A percentile compares a stretch with the other conserved stretches of the same genome.
Conservation (phyloP, 2,888 invertebrate genomes). For the Apotomis betuletana region DNA sequence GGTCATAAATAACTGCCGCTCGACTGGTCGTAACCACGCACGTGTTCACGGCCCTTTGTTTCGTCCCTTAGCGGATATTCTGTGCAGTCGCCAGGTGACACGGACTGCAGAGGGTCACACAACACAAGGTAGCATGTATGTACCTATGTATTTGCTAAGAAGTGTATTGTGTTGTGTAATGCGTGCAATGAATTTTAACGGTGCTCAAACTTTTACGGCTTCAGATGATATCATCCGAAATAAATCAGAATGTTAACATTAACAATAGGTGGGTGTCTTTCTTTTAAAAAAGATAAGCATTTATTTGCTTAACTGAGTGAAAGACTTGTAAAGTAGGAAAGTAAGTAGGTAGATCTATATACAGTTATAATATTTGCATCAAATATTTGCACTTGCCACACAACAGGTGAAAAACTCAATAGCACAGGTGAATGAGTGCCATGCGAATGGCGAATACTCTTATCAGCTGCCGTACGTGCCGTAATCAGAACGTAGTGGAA, state of each 20-base stretch:
- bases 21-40: constrained; percentile 33
- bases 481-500: constrained; percentile 64
- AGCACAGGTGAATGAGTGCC: constrained; percentile 65
- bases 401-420: constrained; percentile 73
- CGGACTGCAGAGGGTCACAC: constrained; percentile 17
- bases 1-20: constrained; percentile 17
- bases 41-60: constrained; percentile 29
- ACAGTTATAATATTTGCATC: constrained; percentile 46
- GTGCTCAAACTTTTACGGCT: constrained; percentile 2
- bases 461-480: constrained; percentile 59
- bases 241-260: constrained; percentile 1
- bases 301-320: too few relatives aligned
- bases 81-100: constrained; percentile 27
- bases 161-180: constrained; percentile 14
- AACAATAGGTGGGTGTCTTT: not conserved
- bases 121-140: not conserved
- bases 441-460: constrained; percentile 48
- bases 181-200: constrained; percentile 28
- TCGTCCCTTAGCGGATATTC: constrained; percentile 9
- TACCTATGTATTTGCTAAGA: not conserved
- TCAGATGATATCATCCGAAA: constrained; percentile 17
- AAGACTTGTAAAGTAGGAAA: too few relatives aligned
- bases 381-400: constrained; percentile 56
- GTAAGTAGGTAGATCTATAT: not conserved
- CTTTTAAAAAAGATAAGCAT: too few relatives aligned